These are phyloP conservation scores for Panurus biarmicus DNA, from an alignment of 2,113 vertebrate genomes.

Conservation along the genomic window DNA sequence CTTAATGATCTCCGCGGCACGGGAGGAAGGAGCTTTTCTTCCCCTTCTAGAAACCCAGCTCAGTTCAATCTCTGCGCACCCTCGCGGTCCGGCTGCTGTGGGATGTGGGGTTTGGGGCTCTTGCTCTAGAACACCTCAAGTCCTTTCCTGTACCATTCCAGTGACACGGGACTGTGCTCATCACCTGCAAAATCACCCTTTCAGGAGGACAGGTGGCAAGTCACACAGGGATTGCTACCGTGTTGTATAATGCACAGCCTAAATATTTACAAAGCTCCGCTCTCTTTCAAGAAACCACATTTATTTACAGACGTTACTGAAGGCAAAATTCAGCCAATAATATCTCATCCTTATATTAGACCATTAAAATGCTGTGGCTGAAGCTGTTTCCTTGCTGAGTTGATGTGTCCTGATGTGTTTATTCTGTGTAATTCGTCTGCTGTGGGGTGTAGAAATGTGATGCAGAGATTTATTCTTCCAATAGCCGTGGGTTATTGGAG, in stretches of 20 bases:
- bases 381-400: not conserved
- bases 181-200: not conserved
- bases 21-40: not conserved
- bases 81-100: not conserved
- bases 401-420: not conserved
- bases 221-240: not conserved
- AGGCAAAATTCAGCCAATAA: not conserved
- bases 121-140: not conserved
- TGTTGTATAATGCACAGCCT: not conserved
- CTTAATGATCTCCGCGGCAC: not conserved
- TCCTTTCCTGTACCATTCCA: not conserved
- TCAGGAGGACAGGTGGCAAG: not conserved
- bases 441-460: not conserved
- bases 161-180: not conserved
- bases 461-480: not conserved
- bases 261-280: conserved; percentile 33
- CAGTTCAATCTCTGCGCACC: not conserved
- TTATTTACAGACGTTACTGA: not conserved
- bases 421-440: not conserved
- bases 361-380: not conserved
- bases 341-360: not conserved
- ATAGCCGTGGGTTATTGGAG: not conserved
- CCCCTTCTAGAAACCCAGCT: not conserved
- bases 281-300: conserved; percentile 28
- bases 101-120: not conserved